phyloP scores from a whole-genome alignment of 1,140 invertebrate genomes.

The Calycopis cecrops region DNA sequence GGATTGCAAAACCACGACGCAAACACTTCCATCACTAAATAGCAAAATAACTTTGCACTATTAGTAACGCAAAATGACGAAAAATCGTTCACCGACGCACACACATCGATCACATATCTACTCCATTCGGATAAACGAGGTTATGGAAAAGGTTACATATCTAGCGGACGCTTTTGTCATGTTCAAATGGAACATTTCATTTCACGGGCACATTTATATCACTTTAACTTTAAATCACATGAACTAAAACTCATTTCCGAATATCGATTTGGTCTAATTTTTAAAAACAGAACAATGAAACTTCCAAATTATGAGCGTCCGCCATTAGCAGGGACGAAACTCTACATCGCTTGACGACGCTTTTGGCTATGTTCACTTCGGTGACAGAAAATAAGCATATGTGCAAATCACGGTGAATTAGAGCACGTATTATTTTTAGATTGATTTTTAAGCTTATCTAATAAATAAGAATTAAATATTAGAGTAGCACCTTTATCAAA shows the following conservation, averaged over 20 bases:
- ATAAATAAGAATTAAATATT: background rate
- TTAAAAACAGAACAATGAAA: conserved; percentile 71
- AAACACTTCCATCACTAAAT: conserved; percentile 74
- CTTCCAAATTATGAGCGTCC: conserved; percentile 74
- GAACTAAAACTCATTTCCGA: conserved; percentile 52
- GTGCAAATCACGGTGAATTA: conserved; percentile 10
- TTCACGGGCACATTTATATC: conserved; percentile 63
- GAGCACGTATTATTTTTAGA: conserved; percentile 5
- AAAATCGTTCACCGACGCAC: conserved; percentile 78
- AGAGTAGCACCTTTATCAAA: conserved; percentile 28
- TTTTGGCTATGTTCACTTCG: conserved; percentile 68
- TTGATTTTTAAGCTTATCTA: background rate
- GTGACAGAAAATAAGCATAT: conserved; percentile 58
- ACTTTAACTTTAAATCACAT: conserved; percentile 52
- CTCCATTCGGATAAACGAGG: conserved; percentile 82
- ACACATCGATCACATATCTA: conserved; percentile 81
- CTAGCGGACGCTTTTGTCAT: conserved; percentile 71
- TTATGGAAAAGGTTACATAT: conserved; percentile 80
- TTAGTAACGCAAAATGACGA: conserved; percentile 73
- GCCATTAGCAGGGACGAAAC: conserved; percentile 72
- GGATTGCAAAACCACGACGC: conserved; percentile 73
- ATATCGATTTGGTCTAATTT: conserved; percentile 38
- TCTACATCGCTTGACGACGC: conserved; percentile 68
- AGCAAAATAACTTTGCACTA: conserved; percentile 73
- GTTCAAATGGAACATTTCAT: conserved; percentile 68